Evolutionary conservation across 2,113 vertebrate species (phyloP).

Genomic region (Mystacornis crossleyi): DNA sequence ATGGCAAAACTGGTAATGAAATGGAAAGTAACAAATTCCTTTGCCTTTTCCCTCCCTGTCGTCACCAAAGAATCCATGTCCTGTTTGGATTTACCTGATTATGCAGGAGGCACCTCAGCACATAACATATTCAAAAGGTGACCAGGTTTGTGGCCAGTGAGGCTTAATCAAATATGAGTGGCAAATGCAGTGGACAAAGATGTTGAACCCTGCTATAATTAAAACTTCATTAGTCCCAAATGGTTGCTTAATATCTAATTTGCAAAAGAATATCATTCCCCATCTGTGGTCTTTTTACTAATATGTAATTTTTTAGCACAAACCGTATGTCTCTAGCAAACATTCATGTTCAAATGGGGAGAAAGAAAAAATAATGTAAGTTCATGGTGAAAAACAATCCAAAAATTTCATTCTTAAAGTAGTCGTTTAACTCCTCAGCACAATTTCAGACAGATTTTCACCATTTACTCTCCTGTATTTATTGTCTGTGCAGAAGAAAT

Average conservation of each 20-base stretch:
- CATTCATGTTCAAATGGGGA: background rate
- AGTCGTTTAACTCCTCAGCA: background rate
- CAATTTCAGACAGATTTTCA: background rate
- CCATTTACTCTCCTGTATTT: background rate
- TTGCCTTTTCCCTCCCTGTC: background rate
- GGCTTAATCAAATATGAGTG: background rate
- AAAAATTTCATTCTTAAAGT: background rate
- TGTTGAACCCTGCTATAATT: background rate
- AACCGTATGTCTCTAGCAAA: background rate
- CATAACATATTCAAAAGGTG: background rate
- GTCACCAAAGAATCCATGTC: background rate
- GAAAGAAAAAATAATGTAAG: background rate
- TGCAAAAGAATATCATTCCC: background rate
- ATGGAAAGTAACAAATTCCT: background rate
- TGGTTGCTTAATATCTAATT: background rate
- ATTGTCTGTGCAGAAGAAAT: background rate
- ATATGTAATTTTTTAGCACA: background rate
- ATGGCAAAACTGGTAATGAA: background rate
- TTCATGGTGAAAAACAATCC: background rate
- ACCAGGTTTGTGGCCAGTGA: background rate
- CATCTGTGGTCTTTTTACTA: background rate
- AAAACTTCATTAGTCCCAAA: slow-evolving; percentile 25
- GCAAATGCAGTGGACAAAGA: background rate
- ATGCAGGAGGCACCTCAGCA: background rate
- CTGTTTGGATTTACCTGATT: background rate